phyloP scores from a whole-genome alignment of 2,888 invertebrate species.

The Zaprionus lineosus region DNA sequence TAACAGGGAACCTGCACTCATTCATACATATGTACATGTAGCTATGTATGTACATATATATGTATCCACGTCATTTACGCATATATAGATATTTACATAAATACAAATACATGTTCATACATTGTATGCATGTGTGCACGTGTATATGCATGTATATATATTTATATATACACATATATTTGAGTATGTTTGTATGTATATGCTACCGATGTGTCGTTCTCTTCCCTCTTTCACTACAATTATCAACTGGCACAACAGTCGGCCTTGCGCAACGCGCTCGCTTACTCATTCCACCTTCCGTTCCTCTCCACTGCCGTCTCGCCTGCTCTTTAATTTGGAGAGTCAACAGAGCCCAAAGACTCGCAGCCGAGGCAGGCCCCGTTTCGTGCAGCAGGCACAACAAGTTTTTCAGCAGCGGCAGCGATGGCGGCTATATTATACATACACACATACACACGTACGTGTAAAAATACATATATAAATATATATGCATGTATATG shows the following conservation, averaged over 20 bases:
- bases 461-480: constrained; percentile 7
- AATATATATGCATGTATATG: constrained; percentile 9
- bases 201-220: constrained; percentile 13
- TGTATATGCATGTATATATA: background rate
- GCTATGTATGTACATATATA: background rate
- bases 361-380: constrained; percentile 63
- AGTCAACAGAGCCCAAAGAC: constrained; percentile 58
- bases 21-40: background rate
- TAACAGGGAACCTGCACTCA: constrained; percentile 17
- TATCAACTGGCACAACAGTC: constrained; percentile 50
- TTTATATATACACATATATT: constrained; percentile 9
- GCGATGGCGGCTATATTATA: constrained; percentile 27
- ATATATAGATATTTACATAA: background rate
- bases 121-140: background rate
- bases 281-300: constrained; percentile 57
- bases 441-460: constrained; percentile 15
- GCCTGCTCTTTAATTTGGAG: constrained; percentile 57
- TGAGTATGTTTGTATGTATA: too few relatives aligned
- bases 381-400: constrained; percentile 66
- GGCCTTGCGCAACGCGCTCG: constrained; percentile 76
- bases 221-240: constrained; percentile 14
- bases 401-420: constrained; percentile 69
- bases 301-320: constrained; percentile 8
- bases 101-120: background rate
- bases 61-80: too few relatives aligned